Evolutionary conservation across 2,888 invertebrate genomes (phyloP).

Genomic region (Ophioninae sp.): DNA sequence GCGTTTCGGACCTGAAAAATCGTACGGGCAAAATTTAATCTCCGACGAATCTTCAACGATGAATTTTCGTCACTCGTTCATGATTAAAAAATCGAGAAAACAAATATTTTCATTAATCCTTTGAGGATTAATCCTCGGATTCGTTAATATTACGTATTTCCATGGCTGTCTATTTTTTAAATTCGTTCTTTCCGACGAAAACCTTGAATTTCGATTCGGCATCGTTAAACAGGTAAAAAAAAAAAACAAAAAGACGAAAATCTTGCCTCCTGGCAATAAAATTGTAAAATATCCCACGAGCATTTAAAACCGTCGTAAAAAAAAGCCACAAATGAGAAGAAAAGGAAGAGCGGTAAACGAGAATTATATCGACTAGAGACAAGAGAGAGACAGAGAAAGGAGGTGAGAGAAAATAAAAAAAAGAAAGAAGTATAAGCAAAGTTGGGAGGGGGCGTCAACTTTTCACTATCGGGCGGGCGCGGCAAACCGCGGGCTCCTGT

Average conservation of each 20-base stretch:
- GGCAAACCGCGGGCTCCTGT: conserved; percentile 10
- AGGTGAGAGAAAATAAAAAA: too few species aligned
- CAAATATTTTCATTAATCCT: too few species aligned
- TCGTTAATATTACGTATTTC: too few species aligned
- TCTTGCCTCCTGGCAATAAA: not conserved
- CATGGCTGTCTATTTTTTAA: too few species aligned
- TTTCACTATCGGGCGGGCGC: conserved; percentile 20
- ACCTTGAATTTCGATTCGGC: not conserved
- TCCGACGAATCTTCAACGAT: not conserved
- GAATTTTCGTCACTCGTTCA: not conserved
- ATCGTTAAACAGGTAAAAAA: not conserved
- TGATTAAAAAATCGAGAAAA: too few species aligned
- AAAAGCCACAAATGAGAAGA: not conserved
- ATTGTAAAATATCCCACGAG: not conserved
- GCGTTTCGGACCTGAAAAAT: conserved; percentile 77
- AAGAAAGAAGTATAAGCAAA: not conserved
- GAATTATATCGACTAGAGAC: not conserved
- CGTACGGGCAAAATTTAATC: not conserved
- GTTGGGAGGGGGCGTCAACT: conserved; percentile 31
- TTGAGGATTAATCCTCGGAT: too few species aligned
- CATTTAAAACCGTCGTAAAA: not conserved
- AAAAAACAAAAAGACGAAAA: not conserved
- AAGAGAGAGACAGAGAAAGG: too few species aligned
- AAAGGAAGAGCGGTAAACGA: not conserved
- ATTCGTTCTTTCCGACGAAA: not conserved